Base-by-base conservation (phyloP, 2,888 invertebrate genomes). In the Drosophila diplacantha region DNA sequence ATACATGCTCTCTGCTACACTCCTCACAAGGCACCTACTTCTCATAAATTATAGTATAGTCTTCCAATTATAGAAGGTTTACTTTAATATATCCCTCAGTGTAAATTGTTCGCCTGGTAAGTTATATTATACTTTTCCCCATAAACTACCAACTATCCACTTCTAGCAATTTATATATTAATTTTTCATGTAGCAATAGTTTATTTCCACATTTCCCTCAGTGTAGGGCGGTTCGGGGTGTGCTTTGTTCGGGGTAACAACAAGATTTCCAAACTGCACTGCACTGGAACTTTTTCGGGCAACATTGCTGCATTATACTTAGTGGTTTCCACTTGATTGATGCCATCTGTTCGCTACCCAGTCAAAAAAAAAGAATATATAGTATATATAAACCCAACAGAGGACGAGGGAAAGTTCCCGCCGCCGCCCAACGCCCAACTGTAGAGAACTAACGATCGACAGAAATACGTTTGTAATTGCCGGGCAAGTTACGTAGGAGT, bases 301-400 rank as follows among this genome's bases (percentile, higher is more conserved):
- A 62, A 74, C 70, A 70, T 68, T 69, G 57, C 57, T 69, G 69
- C 74, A 76, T 72, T 74, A 67, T 74, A 72, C 61, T 74, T 78
- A 65, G 80, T 82, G 82, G 82, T 82, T 81, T 81, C 81, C 83
- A 81, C 81, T 75, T 82, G 81, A 81, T 81, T 81, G 81, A 81
- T 76, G 76, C 81, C 81, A 82, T 74, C 78, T 81, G 81, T 80
- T 68, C 62, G 59, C 32, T 38, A 47, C 24, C 47, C 54, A 50
- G 22, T 60, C 18, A 39, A 37, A 22, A 34, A 35, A 35, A 24
- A 31, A 32, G 12, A 29, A 12, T 14, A 20, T 24, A 22, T 22
- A 6, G 3, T 6, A 26, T 26, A 43, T n/a, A n/a, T n/a, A 24
- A 7, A 24, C 24, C 24, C 24, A 9, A 16, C 31, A 5, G 14